Evolutionary conservation across 2,888 invertebrate species (phyloP).

Genomic region (Parelbella ahira): DNA sequence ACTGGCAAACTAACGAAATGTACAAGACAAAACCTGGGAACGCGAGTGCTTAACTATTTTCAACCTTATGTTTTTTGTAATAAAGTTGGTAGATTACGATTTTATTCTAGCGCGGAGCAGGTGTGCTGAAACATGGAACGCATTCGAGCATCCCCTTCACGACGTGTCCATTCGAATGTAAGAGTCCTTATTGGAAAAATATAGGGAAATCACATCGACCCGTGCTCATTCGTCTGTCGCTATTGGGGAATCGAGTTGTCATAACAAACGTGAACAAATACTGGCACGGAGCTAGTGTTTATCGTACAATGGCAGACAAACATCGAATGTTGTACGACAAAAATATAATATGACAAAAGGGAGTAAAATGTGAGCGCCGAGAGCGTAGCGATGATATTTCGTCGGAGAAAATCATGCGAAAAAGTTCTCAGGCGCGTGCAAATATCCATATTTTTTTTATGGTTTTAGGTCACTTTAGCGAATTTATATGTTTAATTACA

Average conservation of each 20-base stretch:
- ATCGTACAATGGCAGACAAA: constrained; percentile 18
- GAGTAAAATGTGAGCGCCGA: neutral
- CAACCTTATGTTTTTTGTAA: neutral
- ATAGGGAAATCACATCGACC: constrained; percentile 37
- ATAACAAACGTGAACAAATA: constrained; percentile 20
- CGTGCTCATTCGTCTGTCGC: constrained; percentile 26
- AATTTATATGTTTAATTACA: no score
- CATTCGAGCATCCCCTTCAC: constrained; percentile 36
- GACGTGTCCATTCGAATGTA: constrained; percentile 35
- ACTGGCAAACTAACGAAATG: constrained; percentile 2
- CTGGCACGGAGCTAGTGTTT: constrained; percentile 12
- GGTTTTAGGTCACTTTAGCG: no score
- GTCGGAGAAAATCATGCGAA: neutral
- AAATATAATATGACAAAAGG: constrained; percentile 5
- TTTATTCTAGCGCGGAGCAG: no score
- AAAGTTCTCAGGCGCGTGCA: no score
- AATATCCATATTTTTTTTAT: no score
- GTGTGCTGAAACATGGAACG: constrained; percentile 39
- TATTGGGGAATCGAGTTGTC: constrained; percentile 22
- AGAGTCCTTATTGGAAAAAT: constrained; percentile 41
- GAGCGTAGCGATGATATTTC: neutral
- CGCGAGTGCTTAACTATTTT: no score
- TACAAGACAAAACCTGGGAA: no score
- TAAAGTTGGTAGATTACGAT: no score
- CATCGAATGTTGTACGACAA: constrained; percentile 15